Percentiles rank a stretch among this genome's conserved stretches.
These are phyloP conservation scores for Danio albolineatus DNA, from an alignment of 2,797 vertebrate species.

Conservation along the genomic window DNA sequence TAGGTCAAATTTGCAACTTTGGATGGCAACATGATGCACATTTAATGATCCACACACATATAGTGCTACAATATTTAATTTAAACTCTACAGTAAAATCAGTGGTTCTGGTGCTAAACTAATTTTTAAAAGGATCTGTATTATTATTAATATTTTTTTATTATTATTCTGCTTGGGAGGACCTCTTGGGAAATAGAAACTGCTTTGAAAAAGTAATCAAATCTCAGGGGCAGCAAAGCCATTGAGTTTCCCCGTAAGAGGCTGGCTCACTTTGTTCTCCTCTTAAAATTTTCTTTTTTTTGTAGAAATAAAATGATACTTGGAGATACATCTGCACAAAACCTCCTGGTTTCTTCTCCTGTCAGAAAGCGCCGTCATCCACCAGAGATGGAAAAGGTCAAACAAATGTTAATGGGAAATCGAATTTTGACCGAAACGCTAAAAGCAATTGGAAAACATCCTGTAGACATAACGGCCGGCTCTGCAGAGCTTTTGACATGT, in stretches of 20 bases:
- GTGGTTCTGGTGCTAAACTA: conserved; percentile 4
- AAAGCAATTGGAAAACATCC: conserved; percentile 57
- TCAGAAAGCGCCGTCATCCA: conserved; percentile 47
- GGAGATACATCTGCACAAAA: conserved; percentile 45
- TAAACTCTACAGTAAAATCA: not conserved
- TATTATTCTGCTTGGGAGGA: not conserved
- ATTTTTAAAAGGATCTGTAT: not conserved
- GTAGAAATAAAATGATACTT: conserved; percentile 24
- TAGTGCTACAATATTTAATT: not conserved
- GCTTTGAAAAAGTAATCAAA: conserved; percentile 46
- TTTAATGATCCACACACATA: conserved; percentile 5
- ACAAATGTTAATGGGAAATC: conserved; percentile 66
- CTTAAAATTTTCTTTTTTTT: not conserved
- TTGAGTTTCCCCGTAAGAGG: conserved; percentile 15
- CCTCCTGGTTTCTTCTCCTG: conserved; percentile 46
- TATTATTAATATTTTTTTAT: not conserved
- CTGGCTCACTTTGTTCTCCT: conserved; percentile 28
- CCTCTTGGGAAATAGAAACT: conserved; percentile 39
- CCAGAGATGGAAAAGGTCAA: conserved; percentile 67
- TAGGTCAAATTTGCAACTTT: no score
- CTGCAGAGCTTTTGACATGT: conserved; percentile 64
- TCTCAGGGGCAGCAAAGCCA: conserved; percentile 30
- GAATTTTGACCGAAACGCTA: conserved; percentile 61
- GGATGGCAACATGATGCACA: not conserved
- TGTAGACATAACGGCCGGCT: conserved; percentile 43